phyloP scores from a whole-genome alignment of 2,888 invertebrate genomes.

The Troides oblongomaculatus region DNA sequence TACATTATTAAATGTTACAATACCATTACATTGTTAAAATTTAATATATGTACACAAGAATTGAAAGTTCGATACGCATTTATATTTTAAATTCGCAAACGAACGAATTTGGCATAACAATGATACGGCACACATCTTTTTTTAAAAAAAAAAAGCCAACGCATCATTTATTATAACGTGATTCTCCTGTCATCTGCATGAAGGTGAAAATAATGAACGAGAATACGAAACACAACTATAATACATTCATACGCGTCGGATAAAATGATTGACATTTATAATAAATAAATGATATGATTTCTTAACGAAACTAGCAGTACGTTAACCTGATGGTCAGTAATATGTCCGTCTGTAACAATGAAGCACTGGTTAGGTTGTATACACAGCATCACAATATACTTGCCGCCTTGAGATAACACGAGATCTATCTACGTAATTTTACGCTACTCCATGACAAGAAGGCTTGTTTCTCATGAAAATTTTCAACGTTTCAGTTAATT shows the following conservation, averaged over 20 bases:
- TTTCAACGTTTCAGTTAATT: no score
- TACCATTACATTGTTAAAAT: conserved; percentile 8
- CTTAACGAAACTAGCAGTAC: neutral
- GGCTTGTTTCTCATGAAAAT: no score
- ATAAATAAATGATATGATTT: neutral
- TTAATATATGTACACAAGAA: conserved; percentile 41
- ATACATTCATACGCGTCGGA: neutral
- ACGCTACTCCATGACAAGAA: no score
- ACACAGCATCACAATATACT: no score
- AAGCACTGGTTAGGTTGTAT: no score
- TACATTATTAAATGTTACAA: neutral
- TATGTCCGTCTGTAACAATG: no score
- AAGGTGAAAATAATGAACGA: conserved; percentile 13
- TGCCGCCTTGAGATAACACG: no score
- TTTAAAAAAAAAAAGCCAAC: conserved; percentile 5
- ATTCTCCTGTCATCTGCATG: conserved; percentile 8
- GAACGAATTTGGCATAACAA: conserved; percentile 57
- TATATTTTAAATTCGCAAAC: conserved; percentile 46
- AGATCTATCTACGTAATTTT: no score
- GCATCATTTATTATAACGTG: conserved; percentile 21
- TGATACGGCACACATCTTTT: conserved; percentile 28
- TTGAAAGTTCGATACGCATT: conserved; percentile 41
- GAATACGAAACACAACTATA: conserved; percentile 7
- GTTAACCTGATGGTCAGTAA: neutral
- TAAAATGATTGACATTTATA: neutral